A percentile compares a stretch with the other conserved stretches of the same genome.
Evolutionary conservation across 2,888 invertebrate species (phyloP).

Genomic region (Ommatoiulus sabulosus): DNA sequence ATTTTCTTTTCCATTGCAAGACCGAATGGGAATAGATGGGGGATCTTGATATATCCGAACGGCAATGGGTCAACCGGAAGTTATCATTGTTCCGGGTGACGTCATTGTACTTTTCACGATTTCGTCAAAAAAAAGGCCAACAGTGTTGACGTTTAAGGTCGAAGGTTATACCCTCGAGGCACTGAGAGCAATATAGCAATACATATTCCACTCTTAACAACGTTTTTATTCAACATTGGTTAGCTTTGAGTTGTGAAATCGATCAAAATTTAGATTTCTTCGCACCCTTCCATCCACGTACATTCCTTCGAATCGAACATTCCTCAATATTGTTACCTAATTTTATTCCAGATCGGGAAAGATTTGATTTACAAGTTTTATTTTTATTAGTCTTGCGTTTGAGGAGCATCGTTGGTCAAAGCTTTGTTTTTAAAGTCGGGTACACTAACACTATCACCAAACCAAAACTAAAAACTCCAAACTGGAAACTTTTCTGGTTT

Average conservation of each 20-base stretch:
- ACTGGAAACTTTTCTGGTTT: too few species aligned
- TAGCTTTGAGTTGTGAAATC: neutral
- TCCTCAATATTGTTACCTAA: slow-evolving; percentile 18
- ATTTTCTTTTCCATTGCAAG: neutral
- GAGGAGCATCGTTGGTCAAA: neutral
- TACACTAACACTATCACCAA: too few species aligned
- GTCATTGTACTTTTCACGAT: neutral
- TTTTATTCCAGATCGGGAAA: neutral
- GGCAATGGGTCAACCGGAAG: neutral
- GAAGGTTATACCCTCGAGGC: neutral
- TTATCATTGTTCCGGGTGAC: slow-evolving; percentile 21
- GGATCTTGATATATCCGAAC: neutral
- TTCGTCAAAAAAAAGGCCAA: neutral
- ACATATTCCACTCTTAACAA: neutral
- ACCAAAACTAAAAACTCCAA: too few species aligned
- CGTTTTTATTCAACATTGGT: neutral
- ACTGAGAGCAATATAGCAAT: slow-evolving; percentile 25
- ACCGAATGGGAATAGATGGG: neutral
- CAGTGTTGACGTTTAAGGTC: neutral
- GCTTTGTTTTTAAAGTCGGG: too few species aligned
- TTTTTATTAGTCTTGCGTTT: neutral
- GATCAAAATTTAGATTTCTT: neutral
- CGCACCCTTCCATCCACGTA: neutral
- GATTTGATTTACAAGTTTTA: neutral
- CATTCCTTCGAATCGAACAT: neutral